phyloP scores from a whole-genome alignment of 2,113 vertebrate species.

The Notothenia coriiceps region DNA sequence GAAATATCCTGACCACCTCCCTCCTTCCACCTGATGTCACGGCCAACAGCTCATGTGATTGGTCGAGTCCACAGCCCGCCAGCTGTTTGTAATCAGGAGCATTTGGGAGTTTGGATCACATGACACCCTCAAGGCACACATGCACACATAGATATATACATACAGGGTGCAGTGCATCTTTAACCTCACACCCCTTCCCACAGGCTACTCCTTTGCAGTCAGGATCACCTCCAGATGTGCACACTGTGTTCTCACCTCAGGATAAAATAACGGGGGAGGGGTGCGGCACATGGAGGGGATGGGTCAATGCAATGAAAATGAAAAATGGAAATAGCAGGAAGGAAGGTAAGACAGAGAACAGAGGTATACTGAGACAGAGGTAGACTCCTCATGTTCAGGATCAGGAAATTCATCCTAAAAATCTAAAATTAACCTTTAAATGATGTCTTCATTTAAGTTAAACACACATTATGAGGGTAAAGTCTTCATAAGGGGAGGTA shows the following conservation, averaged over 20 bases:
- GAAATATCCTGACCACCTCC: constrained; percentile 20
- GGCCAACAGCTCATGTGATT: constrained; percentile 33
- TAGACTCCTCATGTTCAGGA: background rate
- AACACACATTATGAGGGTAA: background rate
- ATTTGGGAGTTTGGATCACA: constrained; percentile 63
- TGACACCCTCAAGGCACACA: constrained; percentile 66
- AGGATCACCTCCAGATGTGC: constrained; percentile 79
- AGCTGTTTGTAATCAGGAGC: constrained; percentile 79
- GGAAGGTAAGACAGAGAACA: background rate
- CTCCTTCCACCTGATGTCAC: constrained; percentile 53
- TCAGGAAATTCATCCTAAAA: no score
- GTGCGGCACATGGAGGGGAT: constrained; percentile 8
- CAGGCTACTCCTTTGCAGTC: constrained; percentile 58
- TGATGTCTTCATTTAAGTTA: background rate
- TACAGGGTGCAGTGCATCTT: constrained; percentile 60
- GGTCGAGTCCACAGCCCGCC: constrained; percentile 30
- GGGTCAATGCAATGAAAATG: background rate
- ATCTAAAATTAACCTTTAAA: background rate
- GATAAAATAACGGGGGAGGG: constrained; percentile 42
- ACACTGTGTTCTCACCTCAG: constrained; percentile 56
- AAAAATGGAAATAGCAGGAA: constrained; percentile 15
- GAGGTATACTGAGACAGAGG: background rate
- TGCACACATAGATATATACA: constrained; percentile 48
- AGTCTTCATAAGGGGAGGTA: background rate
- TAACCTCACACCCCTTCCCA: constrained; percentile 62